phyloP scores from a whole-genome alignment of 1,140 invertebrate species.

The Propsilocerus akamusi region DNA sequence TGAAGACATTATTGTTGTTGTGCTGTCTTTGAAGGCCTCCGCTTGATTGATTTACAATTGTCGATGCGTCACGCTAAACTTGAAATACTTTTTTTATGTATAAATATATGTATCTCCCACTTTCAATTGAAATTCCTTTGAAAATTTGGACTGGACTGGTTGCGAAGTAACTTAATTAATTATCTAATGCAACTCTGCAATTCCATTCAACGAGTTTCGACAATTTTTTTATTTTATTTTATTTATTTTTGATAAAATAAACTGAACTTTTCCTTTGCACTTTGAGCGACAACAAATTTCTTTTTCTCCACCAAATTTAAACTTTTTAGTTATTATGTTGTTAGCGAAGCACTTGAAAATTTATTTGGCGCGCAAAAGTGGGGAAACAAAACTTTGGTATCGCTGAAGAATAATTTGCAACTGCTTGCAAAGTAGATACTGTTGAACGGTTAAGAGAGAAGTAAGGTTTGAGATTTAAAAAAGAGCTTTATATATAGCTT shows the following conservation, averaged over 20 bases:
- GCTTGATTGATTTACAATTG: not conserved
- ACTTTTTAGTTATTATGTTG: not conserved
- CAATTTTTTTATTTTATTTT: too few relatives aligned
- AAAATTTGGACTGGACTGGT: not conserved
- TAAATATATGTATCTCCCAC: too few relatives aligned
- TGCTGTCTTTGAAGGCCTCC: not conserved
- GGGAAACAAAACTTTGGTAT: too few relatives aligned
- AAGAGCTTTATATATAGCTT: constrained; percentile 1
- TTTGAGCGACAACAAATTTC: not conserved
- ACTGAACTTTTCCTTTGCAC: too few relatives aligned
- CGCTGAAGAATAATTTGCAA: too few relatives aligned
- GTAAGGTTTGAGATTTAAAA: not conserved
- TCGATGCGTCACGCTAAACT: not conserved
- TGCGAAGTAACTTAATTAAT: not conserved
- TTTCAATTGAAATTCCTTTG: not conserved
- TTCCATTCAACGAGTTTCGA: too few relatives aligned
- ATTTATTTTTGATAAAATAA: too few relatives aligned
- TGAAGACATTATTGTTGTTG: not conserved
- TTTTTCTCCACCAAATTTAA: not conserved
- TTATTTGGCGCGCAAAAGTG: too few relatives aligned
- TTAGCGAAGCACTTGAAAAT: too few relatives aligned
- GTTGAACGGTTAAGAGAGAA: constrained; percentile 2
- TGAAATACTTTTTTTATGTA: not conserved
- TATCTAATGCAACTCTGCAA: too few relatives aligned
- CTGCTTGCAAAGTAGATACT: not conserved